phyloP scores from a whole-genome alignment of 2,797 vertebrate genomes.

The Argyrosomus regius region DNA sequence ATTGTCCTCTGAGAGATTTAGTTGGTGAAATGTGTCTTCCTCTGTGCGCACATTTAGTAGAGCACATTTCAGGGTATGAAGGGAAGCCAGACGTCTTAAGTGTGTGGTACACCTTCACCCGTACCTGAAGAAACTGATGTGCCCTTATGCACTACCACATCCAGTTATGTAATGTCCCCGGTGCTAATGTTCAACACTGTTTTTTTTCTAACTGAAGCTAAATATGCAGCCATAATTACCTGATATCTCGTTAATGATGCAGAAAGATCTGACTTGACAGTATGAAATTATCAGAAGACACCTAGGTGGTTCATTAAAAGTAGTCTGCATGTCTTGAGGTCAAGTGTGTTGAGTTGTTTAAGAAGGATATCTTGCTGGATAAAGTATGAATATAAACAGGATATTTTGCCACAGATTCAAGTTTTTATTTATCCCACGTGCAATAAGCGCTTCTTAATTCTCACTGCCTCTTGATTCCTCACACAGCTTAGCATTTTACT shows the following conservation, averaged over 20 bases:
- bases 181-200: background rate
- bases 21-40: conserved; percentile 28
- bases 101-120: background rate
- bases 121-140: background rate
- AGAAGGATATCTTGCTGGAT: background rate
- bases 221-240: background rate
- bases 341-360: background rate
- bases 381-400: background rate
- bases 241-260: background rate
- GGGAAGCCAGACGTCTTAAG: conserved; percentile 2
- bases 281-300: conserved; percentile 1
- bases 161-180: background rate
- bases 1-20: conserved; percentile 60
- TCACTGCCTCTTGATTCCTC: background rate
- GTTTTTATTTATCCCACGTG: background rate
- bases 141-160: conserved; percentile 1
- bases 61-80: conserved; percentile 19
- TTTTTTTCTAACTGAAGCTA: background rate
- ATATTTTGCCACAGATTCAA: background rate
- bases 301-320: background rate
- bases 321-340: background rate
- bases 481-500: background rate
- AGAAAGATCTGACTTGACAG: conserved; percentile 9
- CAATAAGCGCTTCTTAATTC: conserved; percentile 21
- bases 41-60: conserved; percentile 16